Conservation (phyloP, 2,113 vertebrate genomes). For the Cygnus buccinator region DNA sequence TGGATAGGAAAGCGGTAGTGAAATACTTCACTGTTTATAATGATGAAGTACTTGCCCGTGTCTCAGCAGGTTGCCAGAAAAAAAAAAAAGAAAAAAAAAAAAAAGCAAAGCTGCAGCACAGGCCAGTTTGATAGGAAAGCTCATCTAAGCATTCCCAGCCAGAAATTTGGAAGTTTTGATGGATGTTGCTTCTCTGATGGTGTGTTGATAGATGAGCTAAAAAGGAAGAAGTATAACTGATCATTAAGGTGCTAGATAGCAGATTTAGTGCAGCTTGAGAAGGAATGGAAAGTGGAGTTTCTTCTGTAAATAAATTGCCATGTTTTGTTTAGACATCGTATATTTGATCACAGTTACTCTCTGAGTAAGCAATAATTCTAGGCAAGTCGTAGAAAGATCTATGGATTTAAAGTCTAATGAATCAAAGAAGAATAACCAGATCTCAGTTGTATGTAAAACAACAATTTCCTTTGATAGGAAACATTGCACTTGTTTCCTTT, state of each 20-base stretch:
- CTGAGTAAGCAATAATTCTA: background rate
- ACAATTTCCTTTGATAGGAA: background rate
- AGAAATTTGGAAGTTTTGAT: background rate
- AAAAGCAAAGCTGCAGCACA: background rate
- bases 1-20: background rate
- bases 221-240: background rate
- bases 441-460: background rate
- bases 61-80: constrained; percentile 5
- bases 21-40: background rate
- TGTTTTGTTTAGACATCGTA: background rate
- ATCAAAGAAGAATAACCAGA: background rate
- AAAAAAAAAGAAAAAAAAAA: background rate
- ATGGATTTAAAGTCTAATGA: background rate
- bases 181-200: background rate
- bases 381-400: background rate
- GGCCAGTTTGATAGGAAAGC: background rate
- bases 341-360: background rate
- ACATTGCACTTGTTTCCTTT: background rate
- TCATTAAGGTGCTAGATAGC: background rate
- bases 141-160: background rate
- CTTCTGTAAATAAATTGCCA: background rate
- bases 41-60: constrained; percentile 6
- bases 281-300: background rate
- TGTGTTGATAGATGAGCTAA: background rate
- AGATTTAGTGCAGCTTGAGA: background rate